Conservation (phyloP, 2,888 invertebrate genomes). For the Dione vanillae region DNA sequence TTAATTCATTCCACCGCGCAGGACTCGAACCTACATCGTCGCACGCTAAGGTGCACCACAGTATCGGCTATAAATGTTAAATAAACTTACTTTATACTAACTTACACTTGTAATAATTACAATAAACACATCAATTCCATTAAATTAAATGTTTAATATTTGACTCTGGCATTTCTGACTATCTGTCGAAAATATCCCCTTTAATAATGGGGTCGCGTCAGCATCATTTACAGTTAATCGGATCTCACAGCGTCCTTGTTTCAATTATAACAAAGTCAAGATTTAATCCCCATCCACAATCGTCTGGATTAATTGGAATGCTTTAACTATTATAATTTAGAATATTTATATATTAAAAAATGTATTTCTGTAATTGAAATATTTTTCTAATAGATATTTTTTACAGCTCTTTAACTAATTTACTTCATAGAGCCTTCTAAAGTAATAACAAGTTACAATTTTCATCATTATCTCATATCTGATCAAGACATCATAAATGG, state of each 20-base stretch:
- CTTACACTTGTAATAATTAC: no score
- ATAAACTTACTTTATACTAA: no score
- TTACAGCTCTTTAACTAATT: not conserved
- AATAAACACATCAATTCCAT: no score
- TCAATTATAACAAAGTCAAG: constrained; percentile 44
- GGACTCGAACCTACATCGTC: no score
- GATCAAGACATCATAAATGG: no score
- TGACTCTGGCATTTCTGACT: not conserved
- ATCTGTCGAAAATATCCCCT: constrained; percentile 34
- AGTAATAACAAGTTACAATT: no score
- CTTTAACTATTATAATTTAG: not conserved
- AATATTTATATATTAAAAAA: not conserved
- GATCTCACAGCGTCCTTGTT: constrained; percentile 41
- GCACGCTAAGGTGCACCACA: no score
- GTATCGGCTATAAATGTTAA: no score
- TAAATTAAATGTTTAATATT: not conserved
- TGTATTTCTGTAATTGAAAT: not conserved
- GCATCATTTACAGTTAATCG: constrained; percentile 45
- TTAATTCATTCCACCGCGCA: no score
- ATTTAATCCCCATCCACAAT: constrained; percentile 38
- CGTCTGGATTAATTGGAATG: constrained; percentile 24
- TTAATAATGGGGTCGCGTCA: constrained; percentile 42
- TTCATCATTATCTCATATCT: no score
- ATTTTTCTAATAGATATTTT: not conserved
- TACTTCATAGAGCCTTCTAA: no score